phyloP scores from a whole-genome alignment of 2,888 invertebrate species.

The Anthoptus insignis region DNA sequence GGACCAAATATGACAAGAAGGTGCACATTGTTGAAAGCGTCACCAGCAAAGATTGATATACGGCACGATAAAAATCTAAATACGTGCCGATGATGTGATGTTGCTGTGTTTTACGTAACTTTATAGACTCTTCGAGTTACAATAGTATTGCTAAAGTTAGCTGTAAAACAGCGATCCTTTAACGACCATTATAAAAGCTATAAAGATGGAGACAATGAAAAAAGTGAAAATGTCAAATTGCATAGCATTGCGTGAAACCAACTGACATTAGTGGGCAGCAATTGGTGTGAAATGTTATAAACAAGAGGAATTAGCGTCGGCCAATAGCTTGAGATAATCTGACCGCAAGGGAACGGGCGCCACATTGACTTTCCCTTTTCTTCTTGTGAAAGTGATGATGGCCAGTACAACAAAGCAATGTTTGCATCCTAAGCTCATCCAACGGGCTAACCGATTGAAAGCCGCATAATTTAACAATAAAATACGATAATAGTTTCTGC shows the following conservation, averaged over 20 bases:
- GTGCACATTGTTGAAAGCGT: conserved; percentile 58
- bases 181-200: conserved; percentile 10
- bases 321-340: conserved; percentile 76
- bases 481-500: conserved; percentile 31
- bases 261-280: conserved; percentile 57
- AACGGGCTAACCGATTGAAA: conserved; percentile 33
- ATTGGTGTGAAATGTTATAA: conserved; percentile 76
- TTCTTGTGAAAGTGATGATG: conserved; percentile 85
- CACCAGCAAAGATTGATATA: conserved; percentile 62
- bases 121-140: conserved; percentile 7
- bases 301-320: conserved; percentile 79
- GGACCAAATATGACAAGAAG: conserved; percentile 57
- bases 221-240: conserved; percentile 47
- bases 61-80: conserved; percentile 63
- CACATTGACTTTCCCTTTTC: conserved; percentile 82
- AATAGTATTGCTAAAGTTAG: conserved; percentile 11
- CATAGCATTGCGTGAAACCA: conserved; percentile 62
- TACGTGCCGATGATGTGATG: conserved; percentile 68
- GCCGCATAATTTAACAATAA: conserved; percentile 33
- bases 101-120: conserved; percentile 59
- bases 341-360: conserved; percentile 84
- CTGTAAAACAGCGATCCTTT: conserved; percentile 25
- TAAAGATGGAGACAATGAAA: conserved; percentile 39
- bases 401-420: conserved; percentile 73
- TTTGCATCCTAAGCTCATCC: conserved; percentile 63